phyloP scores from a whole-genome alignment of 2,113 vertebrate species.

The Clarias batrachus region DNA sequence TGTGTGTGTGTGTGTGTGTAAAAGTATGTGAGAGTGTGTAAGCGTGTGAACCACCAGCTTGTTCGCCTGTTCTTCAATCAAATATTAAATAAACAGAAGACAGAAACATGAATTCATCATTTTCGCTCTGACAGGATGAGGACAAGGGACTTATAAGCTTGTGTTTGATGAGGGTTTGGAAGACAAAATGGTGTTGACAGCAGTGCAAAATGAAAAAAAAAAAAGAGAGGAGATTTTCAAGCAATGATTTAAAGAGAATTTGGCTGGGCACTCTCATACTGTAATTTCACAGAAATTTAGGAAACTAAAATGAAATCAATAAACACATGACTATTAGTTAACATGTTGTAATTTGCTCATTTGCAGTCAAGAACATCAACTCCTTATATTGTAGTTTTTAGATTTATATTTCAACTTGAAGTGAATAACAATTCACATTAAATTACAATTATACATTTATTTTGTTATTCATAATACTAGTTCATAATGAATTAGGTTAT shows the following conservation, averaged over 20 bases:
- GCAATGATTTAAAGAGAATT: background rate
- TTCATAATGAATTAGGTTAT: background rate
- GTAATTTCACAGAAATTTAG: background rate
- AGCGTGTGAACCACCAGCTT: background rate
- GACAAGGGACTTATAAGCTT: slow-evolving; percentile 8
- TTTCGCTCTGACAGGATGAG: slow-evolving; percentile 6
- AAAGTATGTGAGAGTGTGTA: background rate
- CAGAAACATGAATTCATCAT: slow-evolving; percentile 33
- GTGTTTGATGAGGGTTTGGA: background rate
- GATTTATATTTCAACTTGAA: too few relatives aligned
- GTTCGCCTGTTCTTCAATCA: slow-evolving; percentile 8
- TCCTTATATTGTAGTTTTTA: background rate
- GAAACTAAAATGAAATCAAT: background rate
- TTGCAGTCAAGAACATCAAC: background rate
- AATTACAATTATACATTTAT: background rate
- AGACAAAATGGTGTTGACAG: background rate
- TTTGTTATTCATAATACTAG: background rate
- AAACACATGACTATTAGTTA: background rate
- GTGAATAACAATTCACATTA: too few relatives aligned
- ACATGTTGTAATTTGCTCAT: background rate
- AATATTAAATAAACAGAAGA: slow-evolving; percentile 24
- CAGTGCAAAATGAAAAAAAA: background rate
- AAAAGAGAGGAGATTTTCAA: background rate
- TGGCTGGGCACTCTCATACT: background rate
- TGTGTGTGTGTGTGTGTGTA: slow-evolving; percentile 22